Evolutionary conservation across 2,113 vertebrate genomes (phyloP).

Genomic region (Thryonomys swinderianus): DNA sequence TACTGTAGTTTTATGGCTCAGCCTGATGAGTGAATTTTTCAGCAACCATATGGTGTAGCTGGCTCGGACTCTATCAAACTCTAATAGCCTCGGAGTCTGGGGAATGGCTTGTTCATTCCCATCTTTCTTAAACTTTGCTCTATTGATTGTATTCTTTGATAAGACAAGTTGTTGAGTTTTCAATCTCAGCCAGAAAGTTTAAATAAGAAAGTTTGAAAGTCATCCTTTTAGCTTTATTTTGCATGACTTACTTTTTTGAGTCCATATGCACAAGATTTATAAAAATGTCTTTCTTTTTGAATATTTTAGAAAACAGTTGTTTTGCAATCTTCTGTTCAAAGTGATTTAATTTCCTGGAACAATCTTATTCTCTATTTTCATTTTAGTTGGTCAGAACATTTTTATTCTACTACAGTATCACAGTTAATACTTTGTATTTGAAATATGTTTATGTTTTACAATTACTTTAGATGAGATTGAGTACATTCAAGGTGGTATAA

Average conservation of each 20-base stretch:
- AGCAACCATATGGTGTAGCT: slow-evolving; percentile 63
- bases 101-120: slow-evolving; percentile 37
- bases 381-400: not conserved
- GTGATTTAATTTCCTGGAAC: not conserved
- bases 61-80: slow-evolving; percentile 44
- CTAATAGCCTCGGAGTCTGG: slow-evolving; percentile 42
- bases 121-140: slow-evolving; percentile 45
- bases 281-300: not conserved
- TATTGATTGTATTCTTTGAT: slow-evolving; percentile 63
- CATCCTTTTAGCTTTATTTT: slow-evolving; percentile 43
- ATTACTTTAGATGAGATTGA: not conserved
- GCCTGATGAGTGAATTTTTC: slow-evolving; percentile 73
- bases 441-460: not conserved
- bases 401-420: not conserved
- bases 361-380: not conserved
- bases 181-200: slow-evolving; percentile 56
- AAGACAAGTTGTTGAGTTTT: slow-evolving; percentile 68
- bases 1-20: slow-evolving; percentile 58
- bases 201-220: slow-evolving; percentile 56
- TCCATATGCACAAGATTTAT: not conserved
- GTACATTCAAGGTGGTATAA: not conserved
- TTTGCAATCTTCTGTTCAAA: not conserved
- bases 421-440: not conserved
- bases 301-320: slow-evolving; percentile 43
- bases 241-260: not conserved